Base-by-base conservation (phyloP, 2,888 invertebrate genomes). In the Drosophila buzzatii region DNA sequence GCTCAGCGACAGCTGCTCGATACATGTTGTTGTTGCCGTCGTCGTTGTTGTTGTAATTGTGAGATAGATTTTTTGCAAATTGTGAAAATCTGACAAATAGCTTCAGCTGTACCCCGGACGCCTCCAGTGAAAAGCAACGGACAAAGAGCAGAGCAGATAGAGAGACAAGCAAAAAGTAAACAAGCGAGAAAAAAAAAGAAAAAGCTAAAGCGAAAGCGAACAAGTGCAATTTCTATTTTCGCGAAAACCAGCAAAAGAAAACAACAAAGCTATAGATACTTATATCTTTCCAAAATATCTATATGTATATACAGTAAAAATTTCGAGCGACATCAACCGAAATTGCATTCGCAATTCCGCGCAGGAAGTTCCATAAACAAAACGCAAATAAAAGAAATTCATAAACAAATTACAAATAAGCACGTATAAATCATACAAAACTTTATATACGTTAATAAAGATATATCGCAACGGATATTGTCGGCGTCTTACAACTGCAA, bases 221-320 rank as follows among this genome's bases (percentile, higher is more conserved):
- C 72, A 81, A 82, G 80, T 88, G 81, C 86, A 88, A 71, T 87
- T 88, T 87, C 71, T 73, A 79, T 70, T 73, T 77, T 71, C 66
- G 67, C 66, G 57, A 65, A 56, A 76, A 71, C 35, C 49, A 62
- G 44, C 33, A 52, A 68, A 37, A 41, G 55, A 23, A 58, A 57
- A 47, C 44, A 31, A 2, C 31, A 56, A 62, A 31, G 56, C 53
- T 56, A 14, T 31, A 66, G 18, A 52, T n/a, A 35, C 35, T 51
- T 47, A 45, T 41, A n/a, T 41, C 31, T 51, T 18, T 51, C 12
- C 31, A 0, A 14, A 23, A 45, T 27, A 45, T 45, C 45, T 23
- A 58, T 33, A 56, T 47, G 10, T 27, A 20, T 27, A 39, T 39
- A 55, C 16, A 41, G 33, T 35, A 61, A n/a, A 55, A 39, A 51